These are phyloP conservation scores for Sinopyrophorus schimmeli DNA, from an alignment of 2,888 invertebrate genomes.

Conservation along the genomic window DNA sequence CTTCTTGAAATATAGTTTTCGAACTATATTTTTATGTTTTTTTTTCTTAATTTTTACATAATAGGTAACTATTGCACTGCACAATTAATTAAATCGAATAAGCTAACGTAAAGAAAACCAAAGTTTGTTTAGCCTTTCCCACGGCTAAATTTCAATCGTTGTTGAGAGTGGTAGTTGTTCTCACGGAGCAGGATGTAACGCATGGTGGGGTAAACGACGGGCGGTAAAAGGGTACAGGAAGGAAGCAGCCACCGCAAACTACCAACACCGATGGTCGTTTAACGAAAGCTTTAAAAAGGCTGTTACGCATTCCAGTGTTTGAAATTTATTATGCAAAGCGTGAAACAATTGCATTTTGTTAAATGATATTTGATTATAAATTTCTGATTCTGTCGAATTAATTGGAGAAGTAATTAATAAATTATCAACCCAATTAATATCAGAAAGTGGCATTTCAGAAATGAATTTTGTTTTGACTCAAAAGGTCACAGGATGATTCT, in stretches of 20 bases:
- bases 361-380: no score
- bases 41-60: no score
- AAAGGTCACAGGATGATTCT: no score
- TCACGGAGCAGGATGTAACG: constrained; percentile 46
- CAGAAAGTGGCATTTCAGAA: neutral
- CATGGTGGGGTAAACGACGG: constrained; percentile 35
- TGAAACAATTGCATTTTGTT: no score
- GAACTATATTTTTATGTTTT: no score
- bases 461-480: neutral
- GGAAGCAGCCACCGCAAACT: constrained; percentile 42
- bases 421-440: constrained; percentile 1
- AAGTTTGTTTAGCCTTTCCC: constrained; percentile 41
- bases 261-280: constrained; percentile 36
- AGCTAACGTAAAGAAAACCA: no score
- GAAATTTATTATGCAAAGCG: no score
- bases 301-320: constrained; percentile 5
- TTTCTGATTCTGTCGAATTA: no score
- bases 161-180: constrained; percentile 42
- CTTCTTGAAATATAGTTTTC: no score
- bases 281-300: constrained; percentile 26
- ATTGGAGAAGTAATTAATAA: no score
- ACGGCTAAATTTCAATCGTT: constrained; percentile 43
- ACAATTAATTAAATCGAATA: no score
- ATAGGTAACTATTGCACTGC: no score
- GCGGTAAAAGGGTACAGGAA: constrained; percentile 42